These are phyloP conservation scores for Allophyes oxyacanthae DNA, from an alignment of 2,888 invertebrate species.

Conservation along the genomic window DNA sequence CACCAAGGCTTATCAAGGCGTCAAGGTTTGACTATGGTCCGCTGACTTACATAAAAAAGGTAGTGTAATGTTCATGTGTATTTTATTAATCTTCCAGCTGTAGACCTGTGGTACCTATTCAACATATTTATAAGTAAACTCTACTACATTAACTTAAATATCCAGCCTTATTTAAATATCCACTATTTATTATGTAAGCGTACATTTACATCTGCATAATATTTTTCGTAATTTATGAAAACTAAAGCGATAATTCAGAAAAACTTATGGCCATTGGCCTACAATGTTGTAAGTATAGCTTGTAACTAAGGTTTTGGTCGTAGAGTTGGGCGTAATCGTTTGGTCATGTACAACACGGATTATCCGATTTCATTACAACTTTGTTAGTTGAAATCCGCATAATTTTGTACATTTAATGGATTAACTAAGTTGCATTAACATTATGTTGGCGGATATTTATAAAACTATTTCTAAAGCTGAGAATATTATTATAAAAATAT, in stretches of 20 bases:
- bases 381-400: constrained; percentile 23
- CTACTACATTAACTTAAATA: constrained; percentile 18
- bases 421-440: background rate
- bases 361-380: constrained; percentile 31
- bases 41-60: background rate
- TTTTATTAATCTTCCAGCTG: constrained; percentile 1
- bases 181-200: constrained; percentile 18
- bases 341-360: constrained; percentile 28
- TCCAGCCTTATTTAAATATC: constrained; percentile 14
- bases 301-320: constrained; percentile 13
- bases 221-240: constrained; percentile 36
- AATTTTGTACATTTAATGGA: constrained; percentile 27
- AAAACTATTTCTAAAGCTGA: background rate
- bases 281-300: constrained; percentile 31
- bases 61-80: background rate
- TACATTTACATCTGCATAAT: constrained; percentile 25
- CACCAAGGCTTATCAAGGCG: too few species aligned
- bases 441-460: too few species aligned
- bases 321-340: constrained; percentile 25
- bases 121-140: constrained; percentile 6
- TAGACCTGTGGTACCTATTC: background rate
- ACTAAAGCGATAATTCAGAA: constrained; percentile 29
- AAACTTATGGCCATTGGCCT: constrained; percentile 22
- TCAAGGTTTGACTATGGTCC: too few species aligned
- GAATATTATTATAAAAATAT: too few species aligned